These are phyloP conservation scores for Theonella swinhoei DNA, from an alignment of 37 sponge, comb jelly and placozoan genomes.

Conservation along the genomic window DNA sequence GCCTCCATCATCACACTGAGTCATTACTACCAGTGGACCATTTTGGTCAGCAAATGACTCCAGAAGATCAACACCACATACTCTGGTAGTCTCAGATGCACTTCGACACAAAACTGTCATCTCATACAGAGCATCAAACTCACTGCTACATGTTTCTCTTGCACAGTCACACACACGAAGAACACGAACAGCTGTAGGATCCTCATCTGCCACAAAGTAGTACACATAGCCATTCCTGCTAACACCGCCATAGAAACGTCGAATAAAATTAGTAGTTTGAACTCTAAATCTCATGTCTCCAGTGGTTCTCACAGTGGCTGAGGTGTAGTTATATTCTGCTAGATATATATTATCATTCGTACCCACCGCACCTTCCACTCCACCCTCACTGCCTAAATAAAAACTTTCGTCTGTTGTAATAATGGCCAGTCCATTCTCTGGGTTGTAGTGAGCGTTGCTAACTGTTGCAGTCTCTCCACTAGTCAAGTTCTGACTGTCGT, in stretches of 20 bases:
- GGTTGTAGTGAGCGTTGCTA: background rate
- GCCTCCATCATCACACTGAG: slow-evolving; percentile 1
- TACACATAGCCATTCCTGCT: slow-evolving; percentile 4
- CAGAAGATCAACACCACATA: slow-evolving; percentile 32
- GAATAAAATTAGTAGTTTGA: background rate
- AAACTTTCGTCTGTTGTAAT: slow-evolving; percentile 18
- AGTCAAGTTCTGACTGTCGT: slow-evolving; percentile 13
- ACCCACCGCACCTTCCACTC: background rate
- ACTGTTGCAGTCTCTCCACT: background rate
- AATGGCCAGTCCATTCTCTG: background rate
- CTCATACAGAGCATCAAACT: slow-evolving; percentile 15
- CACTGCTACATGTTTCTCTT: background rate
- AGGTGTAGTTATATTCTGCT: background rate
- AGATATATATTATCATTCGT: background rate
- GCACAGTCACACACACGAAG: slow-evolving; percentile 16
- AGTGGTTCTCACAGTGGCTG: background rate
- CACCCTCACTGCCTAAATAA: slow-evolving; percentile 11
- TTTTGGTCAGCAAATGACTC: slow-evolving; percentile 15
- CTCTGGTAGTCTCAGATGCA: background rate
- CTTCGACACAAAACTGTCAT: background rate
- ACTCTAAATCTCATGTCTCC: background rate
- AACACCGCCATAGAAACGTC: slow-evolving; percentile 14
- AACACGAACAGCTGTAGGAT: background rate
- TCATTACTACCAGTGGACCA: slow-evolving; percentile 4
- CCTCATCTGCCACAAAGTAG: slow-evolving; percentile 1